Base-by-base conservation (phyloP, 2,113 vertebrate genomes). In the Hyaena hyaena region DNA sequence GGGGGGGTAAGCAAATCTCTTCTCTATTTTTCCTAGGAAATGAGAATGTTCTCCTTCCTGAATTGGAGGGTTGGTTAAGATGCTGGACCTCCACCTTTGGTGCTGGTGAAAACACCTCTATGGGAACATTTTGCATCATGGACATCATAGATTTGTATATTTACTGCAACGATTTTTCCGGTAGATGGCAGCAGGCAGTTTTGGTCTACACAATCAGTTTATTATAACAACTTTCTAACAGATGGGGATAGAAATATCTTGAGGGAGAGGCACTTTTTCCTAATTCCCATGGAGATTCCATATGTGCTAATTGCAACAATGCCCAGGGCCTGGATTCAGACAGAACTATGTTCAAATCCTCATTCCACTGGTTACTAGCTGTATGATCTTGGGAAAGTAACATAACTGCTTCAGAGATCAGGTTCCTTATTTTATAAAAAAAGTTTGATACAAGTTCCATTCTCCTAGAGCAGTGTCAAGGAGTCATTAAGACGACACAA, bases 171-270 rank as follows among this genome's bases (percentile, higher is more conserved):
- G 23, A 19, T 48, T 93, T 45, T 96, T 24, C 85, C 28, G 73
- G 86, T 35, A 93, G 76, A 73, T 91, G 88, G 80, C 80, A 92
- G 93, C 83, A 88, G 69, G 65, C 71, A 7, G n/a, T 97, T 71
- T 96, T 73, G 28, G 61, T 95, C 69, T 81, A 66, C 28, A 85
- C 8, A 43, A 69, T 77, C 66, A 55, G 77, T 95, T 85, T 89
- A 73, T 88, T 45, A 86, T 23, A 82, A 91, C 35, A 31, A 31
- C 94, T 85, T 95, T 58, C 55, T 82, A 93, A 86, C 53, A 97
- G 53, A 88, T 83, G 53, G 85, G 91, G 74, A 81, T 85, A 68
- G 65, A 93, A 74, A 48, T 58, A 50, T 84, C 53, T 93, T 77
- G 43, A 88, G 33, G 53, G 39, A 77, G 82, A 71, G 28, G 10